A percentile compares a stretch with the other conserved stretches of the same genome.
Conservation (phyloP, 2,797 vertebrate species). For the Steatocranus sp. region DNA sequence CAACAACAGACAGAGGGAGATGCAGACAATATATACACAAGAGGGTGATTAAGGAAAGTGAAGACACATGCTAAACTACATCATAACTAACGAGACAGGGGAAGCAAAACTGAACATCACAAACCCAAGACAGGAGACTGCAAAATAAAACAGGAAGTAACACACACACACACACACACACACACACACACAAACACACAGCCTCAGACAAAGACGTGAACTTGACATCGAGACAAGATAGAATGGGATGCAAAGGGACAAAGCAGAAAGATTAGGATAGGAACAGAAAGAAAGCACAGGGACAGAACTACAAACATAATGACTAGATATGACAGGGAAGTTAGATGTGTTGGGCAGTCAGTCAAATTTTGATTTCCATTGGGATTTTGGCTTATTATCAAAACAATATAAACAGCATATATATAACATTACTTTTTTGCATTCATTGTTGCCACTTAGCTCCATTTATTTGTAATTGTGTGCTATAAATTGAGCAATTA, state of each 20-base stretch:
- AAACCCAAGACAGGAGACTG: neutral
- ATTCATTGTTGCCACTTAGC: neutral
- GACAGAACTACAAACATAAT: neutral
- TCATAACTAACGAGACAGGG: neutral
- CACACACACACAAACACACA: neutral
- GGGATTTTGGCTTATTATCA: neutral
- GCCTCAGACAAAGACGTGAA: neutral
- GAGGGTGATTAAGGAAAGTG: neutral
- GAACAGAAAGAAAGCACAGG: neutral
- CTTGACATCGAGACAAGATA: fast-evolving
- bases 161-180: neutral
- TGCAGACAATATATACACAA: neutral
- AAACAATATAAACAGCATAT: neutral
- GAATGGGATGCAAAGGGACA: neutral
- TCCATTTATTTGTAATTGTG: fast-evolving
- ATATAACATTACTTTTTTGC: neutral
- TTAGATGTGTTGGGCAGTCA: neutral
- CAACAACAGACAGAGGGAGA: neutral
- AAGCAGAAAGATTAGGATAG: neutral
- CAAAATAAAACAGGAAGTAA: neutral
- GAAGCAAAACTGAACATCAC: neutral
- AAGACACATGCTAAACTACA: neutral
- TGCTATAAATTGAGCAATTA: neutral
- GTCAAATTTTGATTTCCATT: neutral
- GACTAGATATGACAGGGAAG: neutral